These are phyloP conservation scores for Cassiopea xamachana DNA, from an alignment of 30 jellyfish, hydroid and myxozoan genomes.

Conservation along the genomic window DNA sequence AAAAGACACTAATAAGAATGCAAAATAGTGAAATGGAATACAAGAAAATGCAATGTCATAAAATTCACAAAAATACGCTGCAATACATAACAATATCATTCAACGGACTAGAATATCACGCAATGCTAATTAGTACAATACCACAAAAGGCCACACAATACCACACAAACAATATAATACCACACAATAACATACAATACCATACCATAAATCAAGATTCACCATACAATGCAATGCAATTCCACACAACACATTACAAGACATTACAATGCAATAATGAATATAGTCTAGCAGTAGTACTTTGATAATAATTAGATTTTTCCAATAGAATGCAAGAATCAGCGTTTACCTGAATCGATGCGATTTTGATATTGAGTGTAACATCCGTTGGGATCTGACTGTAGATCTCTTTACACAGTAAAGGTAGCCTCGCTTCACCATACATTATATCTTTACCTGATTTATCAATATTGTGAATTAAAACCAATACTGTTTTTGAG, in stretches of 20 bases:
- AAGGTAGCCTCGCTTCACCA: conserved; percentile 91
- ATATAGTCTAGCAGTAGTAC: too few species aligned
- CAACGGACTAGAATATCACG: background rate
- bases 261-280: background rate
- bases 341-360: conserved; percentile 82
- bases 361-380: conserved; percentile 71
- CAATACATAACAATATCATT: background rate
- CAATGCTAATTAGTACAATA: background rate
- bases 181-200: too few species aligned
- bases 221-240: background rate
- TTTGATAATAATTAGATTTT: too few species aligned
- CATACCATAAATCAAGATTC: too few species aligned
- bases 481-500: conserved; percentile 71
- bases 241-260: background rate
- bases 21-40: background rate
- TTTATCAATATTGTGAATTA: conserved; percentile 69
- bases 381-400: conserved; percentile 87
- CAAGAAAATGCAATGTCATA: background rate
- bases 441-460: conserved; percentile 69
- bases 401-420: conserved; percentile 84
- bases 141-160: background rate
- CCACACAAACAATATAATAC: background rate
- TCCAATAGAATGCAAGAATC: too few species aligned
- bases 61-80: background rate
- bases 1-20: too few species aligned